Evolutionary conservation across 2,888 invertebrate species (phyloP).

Genomic region (Meloe dianella): DNA sequence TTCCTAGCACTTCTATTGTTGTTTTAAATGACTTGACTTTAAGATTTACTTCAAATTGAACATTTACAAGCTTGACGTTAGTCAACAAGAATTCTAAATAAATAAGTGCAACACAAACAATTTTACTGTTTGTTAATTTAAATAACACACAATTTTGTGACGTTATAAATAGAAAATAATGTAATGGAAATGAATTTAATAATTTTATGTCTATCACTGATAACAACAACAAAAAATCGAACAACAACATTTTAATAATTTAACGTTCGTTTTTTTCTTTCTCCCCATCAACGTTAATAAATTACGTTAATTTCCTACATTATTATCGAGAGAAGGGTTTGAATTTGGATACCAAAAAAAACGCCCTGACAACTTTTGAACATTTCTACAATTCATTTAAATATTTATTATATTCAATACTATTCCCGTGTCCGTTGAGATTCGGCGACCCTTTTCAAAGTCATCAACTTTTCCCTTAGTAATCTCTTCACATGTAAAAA

Average conservation of each 20-base stretch:
- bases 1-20: not conserved
- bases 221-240: not conserved
- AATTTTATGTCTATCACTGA: not conserved
- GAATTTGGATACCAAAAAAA: too few species aligned
- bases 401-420: not conserved
- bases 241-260: not conserved
- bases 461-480: not conserved
- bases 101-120: not conserved
- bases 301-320: not conserved
- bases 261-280: not conserved
- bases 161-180: not conserved
- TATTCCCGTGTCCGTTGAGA: not conserved
- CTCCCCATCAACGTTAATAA: not conserved
- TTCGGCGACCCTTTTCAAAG: not conserved
- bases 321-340: not conserved
- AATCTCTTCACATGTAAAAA: not conserved
- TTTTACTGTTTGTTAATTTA: not conserved
- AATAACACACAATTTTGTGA: not conserved
- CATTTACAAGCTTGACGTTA: not conserved
- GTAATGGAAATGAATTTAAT: not conserved
- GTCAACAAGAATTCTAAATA: not conserved
- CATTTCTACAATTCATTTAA: not conserved
- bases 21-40: not conserved
- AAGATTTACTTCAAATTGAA: slow-evolving; percentile 2
- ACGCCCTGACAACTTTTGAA: too few species aligned